Percentiles rank a stretch among this genome's conserved stretches.
These are phyloP conservation scores for Papilio dardanus DNA, from an alignment of 1,140 invertebrate genomes.

Conservation along the genomic window DNA sequence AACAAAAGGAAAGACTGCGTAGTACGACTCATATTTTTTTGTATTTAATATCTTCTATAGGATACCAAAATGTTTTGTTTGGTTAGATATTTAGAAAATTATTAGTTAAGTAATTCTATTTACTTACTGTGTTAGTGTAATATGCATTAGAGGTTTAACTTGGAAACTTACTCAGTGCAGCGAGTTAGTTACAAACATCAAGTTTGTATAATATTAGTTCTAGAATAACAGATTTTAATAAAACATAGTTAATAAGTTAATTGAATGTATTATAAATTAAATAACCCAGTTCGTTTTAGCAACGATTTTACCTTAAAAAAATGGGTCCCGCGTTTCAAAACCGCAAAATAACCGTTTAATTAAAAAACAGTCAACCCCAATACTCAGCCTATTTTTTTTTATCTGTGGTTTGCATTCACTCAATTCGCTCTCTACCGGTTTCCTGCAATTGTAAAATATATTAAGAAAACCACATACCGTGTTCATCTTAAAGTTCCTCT, in stretches of 20 bases:
- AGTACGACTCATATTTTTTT: too few relatives aligned
- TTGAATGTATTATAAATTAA: neutral
- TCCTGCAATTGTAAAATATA: neutral
- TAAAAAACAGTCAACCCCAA: too few relatives aligned
- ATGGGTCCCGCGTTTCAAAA: too few relatives aligned
- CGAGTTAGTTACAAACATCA: neutral
- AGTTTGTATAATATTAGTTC: slow-evolving; percentile 10
- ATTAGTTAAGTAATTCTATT: neutral
- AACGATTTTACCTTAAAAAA: too few relatives aligned
- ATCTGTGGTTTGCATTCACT: too few relatives aligned
- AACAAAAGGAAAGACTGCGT: too few relatives aligned
- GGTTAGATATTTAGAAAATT: neutral
- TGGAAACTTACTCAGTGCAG: slow-evolving; percentile 4
- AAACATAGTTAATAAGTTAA: neutral
- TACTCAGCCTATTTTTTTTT: too few relatives aligned
- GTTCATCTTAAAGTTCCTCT: neutral
- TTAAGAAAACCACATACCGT: neutral
- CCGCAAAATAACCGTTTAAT: too few relatives aligned
- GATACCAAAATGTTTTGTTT: neutral
- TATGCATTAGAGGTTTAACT: slow-evolving; percentile 9
- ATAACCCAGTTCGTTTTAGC: too few relatives aligned
- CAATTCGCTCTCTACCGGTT: too few relatives aligned
- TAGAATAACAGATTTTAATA: neutral
- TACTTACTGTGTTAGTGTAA: neutral
- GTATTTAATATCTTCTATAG: too few relatives aligned